Evolutionary conservation across 2,113 vertebrate species (phyloP), one percentile per base, ranked within the genome.

Genomic region (Ictidomys tridecemlineatus): DNA sequence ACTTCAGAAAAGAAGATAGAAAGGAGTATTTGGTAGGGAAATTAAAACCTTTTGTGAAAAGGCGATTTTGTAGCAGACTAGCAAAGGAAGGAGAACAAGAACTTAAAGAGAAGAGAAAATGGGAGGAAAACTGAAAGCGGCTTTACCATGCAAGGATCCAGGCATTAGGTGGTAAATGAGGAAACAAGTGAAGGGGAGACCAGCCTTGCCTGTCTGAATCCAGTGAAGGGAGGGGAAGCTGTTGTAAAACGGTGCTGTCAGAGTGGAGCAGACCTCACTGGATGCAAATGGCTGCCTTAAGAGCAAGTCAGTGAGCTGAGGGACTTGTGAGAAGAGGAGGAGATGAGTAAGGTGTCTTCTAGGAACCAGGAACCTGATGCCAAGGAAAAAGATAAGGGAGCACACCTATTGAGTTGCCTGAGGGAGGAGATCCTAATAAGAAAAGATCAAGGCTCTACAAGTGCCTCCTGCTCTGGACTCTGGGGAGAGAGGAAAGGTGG

Each of bases 261-360:
- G 8, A 9, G 48, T 0, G 0, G 9, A 12, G 26, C 4, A 26
- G 20, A 51, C 17, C n/a, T 83, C 34, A 1, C 7, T 17, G 34
- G 51, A 63, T 11, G 5, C 3, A 0, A 39, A 37, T 12, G 14
- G 8, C 0, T 6, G 11, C 28, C 26, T 88, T 30, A 20, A 51
- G 12, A 72, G 6, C 53, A 37, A 39, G 13, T 20, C n/a, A 30
- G 39, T 13, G 39, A 76, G 17, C 20, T 32, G 42, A 87, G 30
- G 17, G 30, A 34, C 45, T 95, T 89, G 34, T 17, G 32, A 84
- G 39, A 45, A 8, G 45, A 63, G 53, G 51, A 89, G 77, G 6
- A 26, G 30, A 78, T 22, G 16, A 24, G 24, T 39, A 58, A 79
- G 48, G 30, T 24, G 9, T 69, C 16, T 76, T 45, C 61, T 73